A percentile compares a stretch with the other conserved stretches of the same genome.
Conservation (phyloP, 2,797 vertebrate genomes). For the Peromyscus nudipes region DNA sequence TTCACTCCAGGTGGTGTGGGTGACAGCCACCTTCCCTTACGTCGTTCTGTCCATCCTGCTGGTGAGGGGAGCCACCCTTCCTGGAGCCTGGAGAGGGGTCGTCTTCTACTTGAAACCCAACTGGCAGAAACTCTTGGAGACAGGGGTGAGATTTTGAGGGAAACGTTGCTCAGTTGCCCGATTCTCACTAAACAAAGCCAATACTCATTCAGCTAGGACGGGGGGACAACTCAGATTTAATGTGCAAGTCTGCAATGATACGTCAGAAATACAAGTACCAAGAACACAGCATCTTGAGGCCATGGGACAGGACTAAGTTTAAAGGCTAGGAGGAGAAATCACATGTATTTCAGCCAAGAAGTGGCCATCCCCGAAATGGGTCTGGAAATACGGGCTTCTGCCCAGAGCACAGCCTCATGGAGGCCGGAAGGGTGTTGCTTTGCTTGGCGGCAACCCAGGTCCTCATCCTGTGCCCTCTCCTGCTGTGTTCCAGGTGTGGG, state of each 20-base stretch:
- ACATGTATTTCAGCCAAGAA: neutral
- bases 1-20: conserved; percentile 95
- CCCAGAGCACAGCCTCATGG: rapidly evolving
- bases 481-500: conserved; percentile 94
- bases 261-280: neutral
- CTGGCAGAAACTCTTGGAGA: conserved; percentile 96
- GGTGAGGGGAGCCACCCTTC: conserved; percentile 96
- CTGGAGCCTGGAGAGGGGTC: conserved; percentile 98
- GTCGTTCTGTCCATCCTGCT: conserved; percentile 95
- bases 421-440: neutral
- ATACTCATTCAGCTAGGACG: neutral
- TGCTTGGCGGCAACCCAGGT: rapidly evolving
- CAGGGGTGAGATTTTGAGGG: conserved; percentile 90
- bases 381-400: neutral
- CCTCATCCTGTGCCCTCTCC: neutral
- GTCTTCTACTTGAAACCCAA: conserved; percentile 97
- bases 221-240: neutral
- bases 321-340: neutral
- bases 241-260: neutral
- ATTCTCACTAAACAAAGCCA: neutral
- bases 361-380: neutral
- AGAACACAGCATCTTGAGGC: neutral
- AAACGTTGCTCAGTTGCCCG: neutral
- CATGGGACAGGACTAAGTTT: neutral
- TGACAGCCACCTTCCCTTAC: conserved; percentile 98